Base-by-base conservation (phyloP, 2,113 vertebrate species). In the Fregata magnificens region DNA sequence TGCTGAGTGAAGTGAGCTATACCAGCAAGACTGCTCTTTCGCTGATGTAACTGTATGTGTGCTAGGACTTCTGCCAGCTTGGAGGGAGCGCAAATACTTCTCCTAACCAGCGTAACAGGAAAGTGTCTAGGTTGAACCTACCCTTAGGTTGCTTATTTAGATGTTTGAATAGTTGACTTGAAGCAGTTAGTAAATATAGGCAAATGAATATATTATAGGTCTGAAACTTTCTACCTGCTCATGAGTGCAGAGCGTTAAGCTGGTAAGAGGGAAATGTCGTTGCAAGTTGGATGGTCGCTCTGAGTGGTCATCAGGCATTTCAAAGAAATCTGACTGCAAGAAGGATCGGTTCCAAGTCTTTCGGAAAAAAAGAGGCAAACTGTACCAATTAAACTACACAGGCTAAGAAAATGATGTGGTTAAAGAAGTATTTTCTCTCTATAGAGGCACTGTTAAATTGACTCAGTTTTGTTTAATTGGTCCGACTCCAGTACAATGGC, bases 111-210 rank as follows among this genome's bases (percentile, higher is more conserved):
- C 16, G 1, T 70, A 90, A 76, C 95, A 91, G 89, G 91, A 38
- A 94, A 70, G 86, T 55, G 71, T 79, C 91, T 77, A 40, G 53
- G 66, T 34, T 88, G 93, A 94, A 90, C 86, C 77, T 96, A 78
- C 89, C 93, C 94, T 96, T 80, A 96, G 94, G 91, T 89, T 93
- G 94, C 89, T 67, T 95, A 70, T 96, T 95, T 95, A 94, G 89
- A 7, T 70, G 73, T 44, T 82, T 47, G 86, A 89, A 76, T 72
- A 61, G 83, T 9, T 94, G 81, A 61, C 81, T 95, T 20, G 76
- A 47, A 94, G 94, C 81, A 25, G 49, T 93, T 32, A 53, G 66
- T 73, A 38, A 85, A 59, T 80, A 20, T 0, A 20, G 73, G 80
- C 65, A 61, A 71, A 78, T 90, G 32, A 81, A 16, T 59, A 1